phyloP scores from a whole-genome alignment of 2,113 vertebrate species.

The Varanus komodoensis region DNA sequence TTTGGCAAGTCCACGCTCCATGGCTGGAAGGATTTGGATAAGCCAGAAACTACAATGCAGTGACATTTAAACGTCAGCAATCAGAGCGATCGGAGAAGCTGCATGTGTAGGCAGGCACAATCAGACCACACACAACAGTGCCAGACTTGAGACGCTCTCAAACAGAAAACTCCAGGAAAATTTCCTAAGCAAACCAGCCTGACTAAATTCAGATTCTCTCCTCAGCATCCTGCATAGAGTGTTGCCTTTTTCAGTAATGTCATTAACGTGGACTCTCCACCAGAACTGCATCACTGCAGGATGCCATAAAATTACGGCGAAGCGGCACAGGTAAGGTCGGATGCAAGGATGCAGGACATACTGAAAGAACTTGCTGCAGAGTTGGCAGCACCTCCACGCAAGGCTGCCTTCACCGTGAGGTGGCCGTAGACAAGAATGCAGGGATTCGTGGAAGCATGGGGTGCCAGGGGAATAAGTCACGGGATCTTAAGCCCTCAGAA shows the following conservation, averaged over 20 bases:
- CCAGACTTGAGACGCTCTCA: too few species aligned
- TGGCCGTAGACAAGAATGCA: too few species aligned
- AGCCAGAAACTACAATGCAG: not conserved
- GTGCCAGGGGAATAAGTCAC: too few species aligned
- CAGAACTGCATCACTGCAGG: not conserved
- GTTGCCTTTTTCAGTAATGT: not conserved
- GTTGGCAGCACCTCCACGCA: not conserved
- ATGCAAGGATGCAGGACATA: not conserved
- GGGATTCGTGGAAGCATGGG: not conserved
- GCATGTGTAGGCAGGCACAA: not conserved
- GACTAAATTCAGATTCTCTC: not conserved
- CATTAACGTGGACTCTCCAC: not conserved
- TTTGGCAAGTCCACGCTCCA: not conserved
- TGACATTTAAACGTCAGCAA: not conserved
- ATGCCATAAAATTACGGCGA: not conserved
- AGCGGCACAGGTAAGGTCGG: not conserved
- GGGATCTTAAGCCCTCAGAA: not conserved
- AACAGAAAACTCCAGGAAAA: not conserved
- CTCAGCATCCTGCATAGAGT: not conserved
- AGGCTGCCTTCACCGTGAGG: not conserved
- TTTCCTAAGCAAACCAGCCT: not conserved
- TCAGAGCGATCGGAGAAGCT: rapidly evolving
- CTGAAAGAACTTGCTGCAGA: not conserved
- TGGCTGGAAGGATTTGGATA: not conserved
- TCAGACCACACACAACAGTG: not conserved